A percentile compares a stretch with the other conserved stretches of the same genome.
Evolutionary conservation across 2,113 vertebrate genomes (phyloP).

Genomic region (Eublepharis macularius): DNA sequence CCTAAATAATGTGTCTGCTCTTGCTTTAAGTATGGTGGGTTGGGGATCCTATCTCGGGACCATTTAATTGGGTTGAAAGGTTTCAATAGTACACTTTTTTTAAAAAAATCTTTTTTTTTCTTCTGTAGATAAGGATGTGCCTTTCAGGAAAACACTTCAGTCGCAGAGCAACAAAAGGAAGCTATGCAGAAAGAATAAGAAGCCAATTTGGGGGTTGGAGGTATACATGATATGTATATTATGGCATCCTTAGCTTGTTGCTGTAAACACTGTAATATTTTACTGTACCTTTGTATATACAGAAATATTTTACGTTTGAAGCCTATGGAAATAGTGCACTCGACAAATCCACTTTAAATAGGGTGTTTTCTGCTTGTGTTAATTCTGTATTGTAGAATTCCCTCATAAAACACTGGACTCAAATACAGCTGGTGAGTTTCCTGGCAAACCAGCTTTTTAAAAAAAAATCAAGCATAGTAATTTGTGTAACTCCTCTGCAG

Average conservation of each 20-base stretch:
- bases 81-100: neutral
- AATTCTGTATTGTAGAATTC: conserved; percentile 42
- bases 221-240: conserved; percentile 65
- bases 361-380: conserved; percentile 58
- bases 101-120: conserved; percentile 50
- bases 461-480: conserved; percentile 11
- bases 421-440: conserved; percentile 44
- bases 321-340: conserved; percentile 29
- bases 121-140: conserved; percentile 78
- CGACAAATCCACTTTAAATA: conserved; percentile 54
- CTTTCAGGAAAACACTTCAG: conserved; percentile 73
- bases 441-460: conserved; percentile 45
- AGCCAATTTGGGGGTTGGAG: conserved; percentile 62
- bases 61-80: neutral
- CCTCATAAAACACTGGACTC: conserved; percentile 45
- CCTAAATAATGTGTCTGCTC: neutral
- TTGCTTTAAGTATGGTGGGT: neutral
- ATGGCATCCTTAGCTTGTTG: conserved; percentile 63
- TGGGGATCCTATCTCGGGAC: neutral
- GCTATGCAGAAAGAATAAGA: conserved; percentile 71
- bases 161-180: conserved; percentile 68
- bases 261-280: conserved; percentile 67
- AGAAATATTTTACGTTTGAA: conserved; percentile 54
- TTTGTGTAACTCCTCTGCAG: conserved; percentile 47
- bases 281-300: conserved; percentile 66